These are phyloP conservation scores for Zeus faber DNA, from an alignment of 2,113 vertebrate genomes.

Conservation along the genomic window DNA sequence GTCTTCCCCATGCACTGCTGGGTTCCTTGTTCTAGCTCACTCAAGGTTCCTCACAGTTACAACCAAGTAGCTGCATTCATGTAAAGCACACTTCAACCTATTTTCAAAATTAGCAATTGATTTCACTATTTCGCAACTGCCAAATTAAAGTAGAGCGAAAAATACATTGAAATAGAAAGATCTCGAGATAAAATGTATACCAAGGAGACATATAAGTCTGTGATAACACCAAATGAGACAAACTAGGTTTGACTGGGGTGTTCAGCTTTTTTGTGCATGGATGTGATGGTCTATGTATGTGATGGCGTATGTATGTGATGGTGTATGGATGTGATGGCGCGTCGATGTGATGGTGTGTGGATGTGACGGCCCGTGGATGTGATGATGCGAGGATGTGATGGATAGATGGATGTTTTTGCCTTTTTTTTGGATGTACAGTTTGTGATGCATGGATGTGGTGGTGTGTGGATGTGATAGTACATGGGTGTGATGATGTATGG, in stretches of 20 bases:
- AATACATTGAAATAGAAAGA: conserved; percentile 27
- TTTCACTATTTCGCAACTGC: conserved; percentile 37
- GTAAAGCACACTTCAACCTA: conserved; percentile 16
- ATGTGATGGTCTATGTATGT: no score
- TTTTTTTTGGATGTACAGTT: conserved; percentile 46
- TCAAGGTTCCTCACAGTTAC: not conserved
- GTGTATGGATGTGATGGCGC: no score
- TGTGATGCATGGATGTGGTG: conserved; percentile 64
- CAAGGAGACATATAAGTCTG: conserved; percentile 51
- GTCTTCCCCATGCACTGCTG: conserved; percentile 55
- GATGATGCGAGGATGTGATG: no score
- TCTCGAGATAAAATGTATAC: not conserved
- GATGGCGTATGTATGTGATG: no score
- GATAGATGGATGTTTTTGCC: no score
- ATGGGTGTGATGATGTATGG: no score
- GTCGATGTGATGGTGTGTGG: no score
- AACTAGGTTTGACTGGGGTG: no score
- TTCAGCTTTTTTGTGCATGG: no score
- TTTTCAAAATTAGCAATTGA: conserved; percentile 41
- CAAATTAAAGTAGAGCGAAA: conserved; percentile 32
- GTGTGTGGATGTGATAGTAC: no score
- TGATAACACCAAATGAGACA: no score
- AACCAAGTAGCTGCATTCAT: conserved; percentile 18
- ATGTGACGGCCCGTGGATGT: no score
- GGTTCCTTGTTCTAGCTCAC: conserved; percentile 40